Evolutionary conservation across 1,140 invertebrate genomes (phyloP).

Genomic region (Formica exsecta): DNA sequence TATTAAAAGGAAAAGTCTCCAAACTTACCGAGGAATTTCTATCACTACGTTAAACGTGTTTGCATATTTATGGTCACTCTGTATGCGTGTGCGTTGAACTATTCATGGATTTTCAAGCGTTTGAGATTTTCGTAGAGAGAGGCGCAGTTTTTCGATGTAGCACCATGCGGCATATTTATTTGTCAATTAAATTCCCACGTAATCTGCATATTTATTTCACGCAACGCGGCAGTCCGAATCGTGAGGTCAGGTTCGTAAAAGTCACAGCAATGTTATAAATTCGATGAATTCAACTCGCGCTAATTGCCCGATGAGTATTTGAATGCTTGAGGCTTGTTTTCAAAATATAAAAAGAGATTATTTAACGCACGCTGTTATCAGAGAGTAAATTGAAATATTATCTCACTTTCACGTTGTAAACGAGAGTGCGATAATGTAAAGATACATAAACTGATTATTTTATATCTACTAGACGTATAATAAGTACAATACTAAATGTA

Average conservation of each 20-base stretch:
- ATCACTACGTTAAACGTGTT: neutral
- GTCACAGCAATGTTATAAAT: slow-evolving; percentile 51
- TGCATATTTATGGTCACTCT: slow-evolving; percentile 3
- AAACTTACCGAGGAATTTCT: slow-evolving; percentile 4
- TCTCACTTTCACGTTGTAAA: neutral
- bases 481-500: too few species aligned
- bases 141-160: slow-evolving; percentile 35
- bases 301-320: slow-evolving; percentile 37
- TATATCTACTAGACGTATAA: neutral
- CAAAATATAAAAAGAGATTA: slow-evolving; percentile 38
- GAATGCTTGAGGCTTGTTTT: slow-evolving; percentile 2
- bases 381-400: neutral
- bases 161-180: slow-evolving; percentile 43
- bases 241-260: slow-evolving; percentile 46
- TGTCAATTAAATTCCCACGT: slow-evolving; percentile 35
- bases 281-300: slow-evolving; percentile 35
- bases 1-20: neutral
- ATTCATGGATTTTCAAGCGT: slow-evolving; percentile 10
- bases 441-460: neutral
- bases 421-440: neutral
- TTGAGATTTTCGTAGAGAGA: slow-evolving; percentile 41
- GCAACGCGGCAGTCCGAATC: neutral
- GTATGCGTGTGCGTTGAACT: neutral
- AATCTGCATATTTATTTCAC: slow-evolving; percentile 52
- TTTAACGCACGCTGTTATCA: neutral